A percentile compares a stretch with the other conserved stretches of the same genome.
These are phyloP conservation scores for Saiga tatarica DNA, from an alignment of 2,113 vertebrate genomes.

Conservation along the genomic window DNA sequence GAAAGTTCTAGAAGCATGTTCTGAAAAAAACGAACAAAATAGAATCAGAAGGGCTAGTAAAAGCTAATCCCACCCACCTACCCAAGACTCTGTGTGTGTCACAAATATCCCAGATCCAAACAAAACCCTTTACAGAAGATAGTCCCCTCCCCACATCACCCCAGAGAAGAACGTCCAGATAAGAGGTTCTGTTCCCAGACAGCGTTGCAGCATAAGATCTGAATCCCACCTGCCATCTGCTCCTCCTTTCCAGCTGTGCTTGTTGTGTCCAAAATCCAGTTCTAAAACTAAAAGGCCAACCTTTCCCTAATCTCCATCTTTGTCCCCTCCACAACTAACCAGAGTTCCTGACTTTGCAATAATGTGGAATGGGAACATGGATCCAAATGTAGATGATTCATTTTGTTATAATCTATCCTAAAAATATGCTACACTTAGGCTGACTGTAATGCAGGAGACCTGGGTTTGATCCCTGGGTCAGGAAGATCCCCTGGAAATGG, in stretches of 20 bases:
- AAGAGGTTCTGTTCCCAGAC: not conserved
- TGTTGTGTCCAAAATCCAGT: not conserved
- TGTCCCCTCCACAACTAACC: not conserved
- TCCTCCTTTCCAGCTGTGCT: not conserved
- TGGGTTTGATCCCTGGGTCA: not conserved
- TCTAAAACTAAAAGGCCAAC: not conserved
- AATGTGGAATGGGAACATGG: not conserved
- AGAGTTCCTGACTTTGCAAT: not conserved
- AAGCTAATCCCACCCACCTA: not conserved
- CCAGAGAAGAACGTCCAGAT: not conserved
- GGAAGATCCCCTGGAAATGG: not conserved
- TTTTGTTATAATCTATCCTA: not conserved
- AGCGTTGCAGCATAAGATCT: not conserved
- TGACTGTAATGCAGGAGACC: not conserved
- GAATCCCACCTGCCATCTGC: not conserved
- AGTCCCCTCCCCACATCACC: not conserved
- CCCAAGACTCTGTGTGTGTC: not conserved
- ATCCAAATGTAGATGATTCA: not conserved
- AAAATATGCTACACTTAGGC: not conserved
- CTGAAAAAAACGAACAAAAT: constrained; percentile 87
- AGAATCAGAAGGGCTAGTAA: not conserved
- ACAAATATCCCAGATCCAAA: not conserved
- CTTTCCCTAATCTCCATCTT: not conserved
- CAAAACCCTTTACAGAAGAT: not conserved
- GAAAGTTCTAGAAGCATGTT: constrained; percentile 95